Base-by-base conservation (phyloP, 2,888 invertebrate species). In the Tolmerus cingulatus region DNA sequence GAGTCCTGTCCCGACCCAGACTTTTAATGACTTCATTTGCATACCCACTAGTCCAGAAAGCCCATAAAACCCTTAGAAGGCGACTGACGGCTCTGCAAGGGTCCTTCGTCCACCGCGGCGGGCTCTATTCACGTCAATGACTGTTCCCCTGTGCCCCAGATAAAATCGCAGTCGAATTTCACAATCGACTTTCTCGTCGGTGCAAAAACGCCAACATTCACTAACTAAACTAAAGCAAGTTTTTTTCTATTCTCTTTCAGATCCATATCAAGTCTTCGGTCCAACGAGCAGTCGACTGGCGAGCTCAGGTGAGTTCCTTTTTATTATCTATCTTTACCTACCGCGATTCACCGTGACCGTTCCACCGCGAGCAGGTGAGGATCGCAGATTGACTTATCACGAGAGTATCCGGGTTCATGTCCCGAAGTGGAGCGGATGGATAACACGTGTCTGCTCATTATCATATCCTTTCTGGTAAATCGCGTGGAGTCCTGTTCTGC, bases 261-360 rank as follows among this genome's bases (percentile, higher is more conserved):
- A 98, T 96, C 98, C 98, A 92, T 98, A 98, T 95, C 98, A 98
- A 94, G 97, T 98, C 97, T 98, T 98, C 93, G 98, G 98, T 89
- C 97, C 98, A 88, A 98, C 98, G 89, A 98, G 98, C 94, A 98
- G 98, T 94, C 96, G 98, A 91, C 94, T 98, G 92, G 98, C 98
- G 87, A 98, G 97, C 93, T 98, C 98, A 94, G 97, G 97, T 97
- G 94, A 95, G 93, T 92, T 66, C 85, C 14, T 46, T 46, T 46
- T 46, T 55, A 7, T 43, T 19, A 40, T 27, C 27, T 40, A 19
- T 2, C 5, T 43, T 12, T 43, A 9, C 19, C 0, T 19, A 9
- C 4, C 23, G 19, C 19, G 3, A 14, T 5, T 79, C 30, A 46
- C 27, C 19, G 66, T 23, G 66, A 27, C 66, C 27, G 23, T 27